Conservation (phyloP, 2,113 vertebrate species). For the Henicopernis longicauda region DNA sequence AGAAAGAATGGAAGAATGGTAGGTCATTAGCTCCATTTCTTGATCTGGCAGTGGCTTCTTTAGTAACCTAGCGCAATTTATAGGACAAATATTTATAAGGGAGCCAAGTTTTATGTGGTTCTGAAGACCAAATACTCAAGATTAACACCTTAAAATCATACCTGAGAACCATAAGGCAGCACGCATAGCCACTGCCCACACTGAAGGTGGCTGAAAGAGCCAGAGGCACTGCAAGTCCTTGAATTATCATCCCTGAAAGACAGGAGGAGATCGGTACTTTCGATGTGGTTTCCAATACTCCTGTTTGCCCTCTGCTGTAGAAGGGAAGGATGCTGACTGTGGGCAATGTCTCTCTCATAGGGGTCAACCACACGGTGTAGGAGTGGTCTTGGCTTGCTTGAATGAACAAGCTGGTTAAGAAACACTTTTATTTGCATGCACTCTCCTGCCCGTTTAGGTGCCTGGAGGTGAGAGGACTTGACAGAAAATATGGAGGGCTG, state of each 20-base stretch:
- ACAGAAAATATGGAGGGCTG: background rate
- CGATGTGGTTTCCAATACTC: fast-evolving
- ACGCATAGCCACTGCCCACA: background rate
- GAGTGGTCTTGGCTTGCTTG: background rate
- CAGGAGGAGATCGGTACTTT: background rate
- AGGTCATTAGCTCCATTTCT: background rate
- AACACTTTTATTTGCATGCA: background rate
- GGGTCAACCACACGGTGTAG: background rate
- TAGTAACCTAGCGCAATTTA: background rate
- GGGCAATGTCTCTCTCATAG: background rate
- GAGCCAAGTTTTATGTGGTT: background rate
- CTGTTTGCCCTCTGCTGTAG: background rate
- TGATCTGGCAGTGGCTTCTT: background rate
- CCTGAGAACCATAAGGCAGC: background rate
- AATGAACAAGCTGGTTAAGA: background rate
- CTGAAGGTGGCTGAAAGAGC: background rate
- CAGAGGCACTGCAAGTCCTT: background rate
- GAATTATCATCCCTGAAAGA: background rate
- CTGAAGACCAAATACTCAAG: background rate
- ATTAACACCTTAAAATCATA: background rate
- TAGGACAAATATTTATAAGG: background rate
- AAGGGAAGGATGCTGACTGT: background rate
- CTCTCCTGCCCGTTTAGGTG: background rate
- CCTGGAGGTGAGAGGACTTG: background rate
- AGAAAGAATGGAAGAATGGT: background rate